Conservation (phyloP, 2,113 vertebrate species). For the Caloenas nicobarica region DNA sequence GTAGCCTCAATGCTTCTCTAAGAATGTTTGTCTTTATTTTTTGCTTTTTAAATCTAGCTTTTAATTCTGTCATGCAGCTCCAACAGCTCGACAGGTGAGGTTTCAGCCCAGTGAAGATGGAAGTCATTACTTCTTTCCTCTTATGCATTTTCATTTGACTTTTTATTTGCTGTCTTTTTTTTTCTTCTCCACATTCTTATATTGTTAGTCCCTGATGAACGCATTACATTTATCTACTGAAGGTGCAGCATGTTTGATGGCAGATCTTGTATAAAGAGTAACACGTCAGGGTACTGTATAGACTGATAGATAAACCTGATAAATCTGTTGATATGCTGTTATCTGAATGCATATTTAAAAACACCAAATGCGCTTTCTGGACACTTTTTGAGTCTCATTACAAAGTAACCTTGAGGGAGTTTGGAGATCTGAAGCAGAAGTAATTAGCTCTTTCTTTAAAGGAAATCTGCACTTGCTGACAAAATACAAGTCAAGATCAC, state of each 20-base stretch:
- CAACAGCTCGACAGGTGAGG: neutral
- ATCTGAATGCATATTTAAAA: conserved; percentile 48
- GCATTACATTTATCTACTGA: neutral
- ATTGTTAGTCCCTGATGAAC: neutral
- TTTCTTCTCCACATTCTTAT: neutral
- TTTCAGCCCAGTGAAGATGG: neutral
- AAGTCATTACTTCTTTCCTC: neutral
- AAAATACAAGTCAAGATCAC: neutral
- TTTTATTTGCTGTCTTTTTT: neutral
- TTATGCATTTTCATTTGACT: neutral
- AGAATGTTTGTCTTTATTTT: neutral
- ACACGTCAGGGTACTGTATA: neutral
- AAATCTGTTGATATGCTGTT: neutral
- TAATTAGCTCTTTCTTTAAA: conserved; percentile 45
- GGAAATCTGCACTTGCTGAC: neutral
- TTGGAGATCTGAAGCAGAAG: conserved; percentile 10
- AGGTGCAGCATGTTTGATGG: neutral
- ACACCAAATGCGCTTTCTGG: conserved; percentile 23
- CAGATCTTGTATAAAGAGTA: neutral
- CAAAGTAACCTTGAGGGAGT: conserved; percentile 40
- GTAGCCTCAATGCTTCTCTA: neutral
- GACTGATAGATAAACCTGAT: neutral
- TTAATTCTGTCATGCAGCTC: neutral
- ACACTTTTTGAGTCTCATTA: neutral
- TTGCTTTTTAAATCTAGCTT: neutral